Base-by-base conservation (phyloP, 2,888 invertebrate genomes). In the Clusia tigrina region DNA sequence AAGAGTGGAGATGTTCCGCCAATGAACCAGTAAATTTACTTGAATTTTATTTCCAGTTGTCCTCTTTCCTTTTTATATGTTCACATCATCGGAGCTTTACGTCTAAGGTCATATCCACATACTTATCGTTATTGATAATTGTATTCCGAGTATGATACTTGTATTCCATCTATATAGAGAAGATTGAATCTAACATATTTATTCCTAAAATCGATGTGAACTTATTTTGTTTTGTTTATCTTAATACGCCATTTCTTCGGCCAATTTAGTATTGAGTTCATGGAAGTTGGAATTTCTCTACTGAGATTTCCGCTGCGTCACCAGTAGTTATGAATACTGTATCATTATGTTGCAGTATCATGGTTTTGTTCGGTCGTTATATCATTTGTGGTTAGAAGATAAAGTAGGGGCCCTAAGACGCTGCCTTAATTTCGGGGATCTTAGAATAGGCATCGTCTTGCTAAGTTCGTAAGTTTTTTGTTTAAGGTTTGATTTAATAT, bases 51-150 rank as follows among this genome's bases (percentile, higher is more conserved):
- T 42, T 42, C 42, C 3, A 42, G 42, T 42, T 42, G 15, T 42
- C n/a, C 42, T 6, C n/a, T 37, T 37, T 55, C 20, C 37, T 55
- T 55, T 55, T 26, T 18, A 55, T 15, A 23, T 55, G 55, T 6
- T 32, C n/a, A 10, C 23, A 22, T 37, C 55, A 55, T 20, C 23
- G 18, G 9, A 38, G 55, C 38, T 55, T 26, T 20, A 20, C 23
- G n/a, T 55, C 55, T 37, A 24, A 5, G 2, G 38, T 55, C 37
- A 55, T 55, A 20, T 37, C 55, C 17, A 37, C 3, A 23, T 55
- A 55, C 23, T 55, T 55, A 1, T 32, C 55, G 5, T 10, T 22
- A 23, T 55, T 55, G n/a, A n/a, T n/a, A n/a, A n/a, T n/a, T n/a
- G n/a, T n/a, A n/a, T n/a, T n/a, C n/a, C 23, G 55, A 20, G 25